Evolutionary conservation across 2,888 invertebrate genomes (phyloP), one percentile per base, ranked within the genome.

Genomic region (Melipona bicolor): DNA sequence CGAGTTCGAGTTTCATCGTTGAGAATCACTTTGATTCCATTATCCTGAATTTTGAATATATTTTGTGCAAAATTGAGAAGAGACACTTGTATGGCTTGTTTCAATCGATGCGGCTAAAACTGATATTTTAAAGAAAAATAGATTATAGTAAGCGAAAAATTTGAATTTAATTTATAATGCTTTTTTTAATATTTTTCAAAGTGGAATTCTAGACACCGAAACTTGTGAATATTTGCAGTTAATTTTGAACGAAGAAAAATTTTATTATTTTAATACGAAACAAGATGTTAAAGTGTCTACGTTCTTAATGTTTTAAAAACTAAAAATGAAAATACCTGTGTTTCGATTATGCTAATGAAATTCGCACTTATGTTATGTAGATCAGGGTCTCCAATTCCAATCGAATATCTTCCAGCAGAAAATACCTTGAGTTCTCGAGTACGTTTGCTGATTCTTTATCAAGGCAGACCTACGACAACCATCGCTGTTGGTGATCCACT

Each of bases 401-500:
- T 98, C 78, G 98, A 98, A 94, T 98, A 98, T 93, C 95, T 98
- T 11, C 98, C 98, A 32, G 98, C 98, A 21, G 98, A 98, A 93
- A 98, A 98, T 91, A 97, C 98, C 0, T 95, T 98, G 59, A 98
- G 98, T 93, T 98, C 98, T 0, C 97, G 98, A 93, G 98, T 98
- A 2, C 96, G 98, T 27, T 94, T 98, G 85, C 95, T 97, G 95
- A 98, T 98, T 89, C 94, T 98, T 69, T 98, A 98, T 93, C 98
- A 98, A 95, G 98, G 98, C 65, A 95, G 98, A 88, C 98, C 98
- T 0, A 98, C 98, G 0, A 98, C 98, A 0, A 98, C 98, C 2
- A 98, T 98, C 68, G 98, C 98, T 13, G 98, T 98, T 4, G 98
- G 98, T 0, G 98, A 98, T 95, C 98, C 98, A 0, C 94, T 98